Conservation (phyloP, 2,888 invertebrate genomes). For the Spatulosminthurus flaviceps region DNA sequence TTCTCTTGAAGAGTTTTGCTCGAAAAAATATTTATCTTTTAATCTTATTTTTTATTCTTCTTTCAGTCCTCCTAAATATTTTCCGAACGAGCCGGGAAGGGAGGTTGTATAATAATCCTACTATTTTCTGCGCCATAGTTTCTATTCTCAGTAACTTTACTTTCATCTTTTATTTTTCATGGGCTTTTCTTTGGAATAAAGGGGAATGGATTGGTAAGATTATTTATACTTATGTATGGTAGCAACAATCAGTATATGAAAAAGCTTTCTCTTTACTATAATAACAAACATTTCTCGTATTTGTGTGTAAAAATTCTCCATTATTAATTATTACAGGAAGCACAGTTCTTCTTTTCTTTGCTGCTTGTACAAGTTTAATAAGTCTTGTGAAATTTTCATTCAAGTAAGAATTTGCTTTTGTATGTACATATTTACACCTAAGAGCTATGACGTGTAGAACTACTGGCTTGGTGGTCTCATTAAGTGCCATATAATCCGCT, state of each 20-base stretch:
- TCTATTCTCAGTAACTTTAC: conserved; percentile 8
- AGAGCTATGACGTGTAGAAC: too few relatives aligned
- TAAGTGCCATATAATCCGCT: neutral
- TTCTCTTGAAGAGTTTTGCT: too few relatives aligned
- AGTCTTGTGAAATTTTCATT: conserved; percentile 41
- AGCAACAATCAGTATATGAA: too few relatives aligned
- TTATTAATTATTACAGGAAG: conserved; percentile 26
- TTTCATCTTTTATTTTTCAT: conserved; percentile 36
- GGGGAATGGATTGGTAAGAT: conserved; percentile 40
- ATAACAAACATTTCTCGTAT: too few relatives aligned
- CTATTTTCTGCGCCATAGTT: conserved; percentile 24
- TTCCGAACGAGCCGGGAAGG: conserved; percentile 45
- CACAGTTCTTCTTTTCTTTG: conserved; percentile 31
- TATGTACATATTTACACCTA: neutral
- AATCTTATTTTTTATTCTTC: neutral
- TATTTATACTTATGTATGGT: too few relatives aligned
- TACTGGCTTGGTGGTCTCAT: conserved; percentile 6
- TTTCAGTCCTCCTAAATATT: conserved; percentile 39
- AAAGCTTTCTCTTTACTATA: too few relatives aligned
- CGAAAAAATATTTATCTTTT: too few relatives aligned
- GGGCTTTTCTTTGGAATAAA: conserved; percentile 42
- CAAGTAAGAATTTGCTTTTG: conserved; percentile 23
- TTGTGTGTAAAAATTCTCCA: neutral
- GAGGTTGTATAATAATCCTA: conserved; percentile 38
- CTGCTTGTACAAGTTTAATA: conserved; percentile 12